Base-by-base conservation (phyloP, 2,888 invertebrate species). In the Diaphora mendica region DNA sequence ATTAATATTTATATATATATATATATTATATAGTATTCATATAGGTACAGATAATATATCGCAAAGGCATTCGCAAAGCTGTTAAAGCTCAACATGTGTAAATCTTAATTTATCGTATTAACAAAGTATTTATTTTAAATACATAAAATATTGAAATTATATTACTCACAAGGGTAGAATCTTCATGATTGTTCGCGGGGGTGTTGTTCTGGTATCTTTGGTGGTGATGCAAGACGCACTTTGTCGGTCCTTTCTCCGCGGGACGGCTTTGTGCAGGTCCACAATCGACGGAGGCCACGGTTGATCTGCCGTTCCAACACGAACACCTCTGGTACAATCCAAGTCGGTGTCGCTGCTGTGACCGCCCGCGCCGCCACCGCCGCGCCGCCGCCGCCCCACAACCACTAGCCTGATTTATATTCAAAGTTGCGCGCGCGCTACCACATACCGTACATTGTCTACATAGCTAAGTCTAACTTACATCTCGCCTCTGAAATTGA, bases 31-130 rank as follows among this genome's bases (percentile, higher is more conserved):
- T n/a, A 51, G 23, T 55, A 59, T 20, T 64, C 20, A 39, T 44
- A 44, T 65, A 33, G 3, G 33, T 33, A 33, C 51, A 71, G 30
- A 39, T n/a, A 64, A 20, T 66, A 69, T 48, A 75, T 94, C 94
- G 94, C 94, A 92, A 90, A 86, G 83, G 91, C 93, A 90, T 81
- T 91, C 95, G 94, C 94, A 88, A 83, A 93, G 94, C 93, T 85
- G 81, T 78, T 75, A 71, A 74, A 76, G 75, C 78, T 81, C 76
- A 74, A 71, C 48, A 75, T 70, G 72, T 70, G 68, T 73, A 75
- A 80, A 70, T 75, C 62, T 66, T 67, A 73, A 44, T 35, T 33
- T 35, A 35, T 35, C 4, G 23, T 39, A 30, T 33, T 35, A 55
- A 51, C 0, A 42, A 30, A 62, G 30, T 39, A 44, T n/a, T 55